Base-by-base conservation (phyloP, 2,888 invertebrate genomes). In the Diarsia rubi region DNA sequence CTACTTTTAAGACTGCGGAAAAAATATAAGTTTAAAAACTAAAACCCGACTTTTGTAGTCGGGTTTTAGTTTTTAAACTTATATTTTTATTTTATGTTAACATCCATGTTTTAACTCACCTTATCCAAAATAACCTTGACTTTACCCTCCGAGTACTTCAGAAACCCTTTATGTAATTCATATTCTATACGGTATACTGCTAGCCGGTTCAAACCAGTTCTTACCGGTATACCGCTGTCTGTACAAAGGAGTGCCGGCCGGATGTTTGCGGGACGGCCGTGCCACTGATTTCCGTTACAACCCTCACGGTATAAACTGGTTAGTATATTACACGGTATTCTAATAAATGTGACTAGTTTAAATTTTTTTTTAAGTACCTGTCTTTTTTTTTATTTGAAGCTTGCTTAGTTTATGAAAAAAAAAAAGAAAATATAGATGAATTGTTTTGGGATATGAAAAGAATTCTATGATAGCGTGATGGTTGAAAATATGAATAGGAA, bases 221-320 rank as follows among this genome's bases (percentile, higher is more conserved):
- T 49, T 77, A 82, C 45, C 49, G 31, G 45, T 45, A n/a, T 14
- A 49, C 47, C 47, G 21, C 63, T 68, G 19, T 21, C 42, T 66
- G 60, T 49, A 76, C 67, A 71, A 60, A 72, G 71, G 72, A 63
- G 44, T 65, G 69, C 57, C 37, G 54, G 37, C 77, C 83, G 86
- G 86, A 84, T 81, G 86, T 78, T 77, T 84, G 79, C 60, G 72
- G 78, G 63, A 31, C 74, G 75, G 68, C 42, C 73, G 70, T 68
- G 68, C 78, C 67, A 49, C 75, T 79, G 83, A 83, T 86, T 85
- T 86, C 83, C 87, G 69, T 21, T 21, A 73, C 59, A 81, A 27
- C 44, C 52, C 27, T 54, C 67, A 64, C 47, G 8, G 14, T 57
- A 66, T 27, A 24, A 59, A 47, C 70, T 14, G 54, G 65, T 65